Conservation (phyloP, 2,888 invertebrate genomes). For the Ditylenchus weischeri region DNA sequence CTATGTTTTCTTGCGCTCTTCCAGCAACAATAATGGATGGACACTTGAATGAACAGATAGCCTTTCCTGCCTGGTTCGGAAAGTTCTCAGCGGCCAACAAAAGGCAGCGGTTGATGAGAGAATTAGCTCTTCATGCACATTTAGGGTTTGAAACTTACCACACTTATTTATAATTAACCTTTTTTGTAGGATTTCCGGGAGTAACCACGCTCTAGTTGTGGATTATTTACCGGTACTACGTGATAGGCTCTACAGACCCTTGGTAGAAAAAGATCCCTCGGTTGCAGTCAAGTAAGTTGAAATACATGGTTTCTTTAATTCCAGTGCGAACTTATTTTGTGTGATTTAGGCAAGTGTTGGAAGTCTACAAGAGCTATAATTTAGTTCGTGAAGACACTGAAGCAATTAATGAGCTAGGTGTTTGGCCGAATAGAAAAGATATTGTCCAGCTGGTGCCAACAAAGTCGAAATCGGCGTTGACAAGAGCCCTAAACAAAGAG, state of each 20-base stretch:
- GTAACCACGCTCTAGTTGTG: slow-evolving; percentile 45
- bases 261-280: slow-evolving; percentile 65
- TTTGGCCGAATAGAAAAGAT: slow-evolving; percentile 70
- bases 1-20: slow-evolving; percentile 82
- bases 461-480: slow-evolving; percentile 83
- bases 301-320: slow-evolving; percentile 8
- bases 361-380: slow-evolving; percentile 77
- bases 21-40: slow-evolving; percentile 84
- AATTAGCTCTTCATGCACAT: slow-evolving; percentile 80
- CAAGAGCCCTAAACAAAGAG: slow-evolving; percentile 84
- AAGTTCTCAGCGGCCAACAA: slow-evolving; percentile 83
- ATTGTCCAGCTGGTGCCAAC: slow-evolving; percentile 70
- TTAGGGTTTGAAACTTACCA: slow-evolving; percentile 67
- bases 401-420: slow-evolving; percentile 76
- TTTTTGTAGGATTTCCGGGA: slow-evolving; percentile 44
- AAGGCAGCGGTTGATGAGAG: slow-evolving; percentile 76
- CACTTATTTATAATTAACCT: slow-evolving; percentile 4
- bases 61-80: slow-evolving; percentile 93
- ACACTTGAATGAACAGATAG: slow-evolving; percentile 70
- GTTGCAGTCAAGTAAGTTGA: slow-evolving; percentile 41
- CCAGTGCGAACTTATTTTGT: not conserved
- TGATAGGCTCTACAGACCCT: slow-evolving; percentile 73
- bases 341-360: slow-evolving; percentile 64
- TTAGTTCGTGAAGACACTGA: slow-evolving; percentile 87
- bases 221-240: slow-evolving; percentile 82